Evolutionary conservation across 2,888 invertebrate species (phyloP).

Genomic region (Thereva unica): DNA sequence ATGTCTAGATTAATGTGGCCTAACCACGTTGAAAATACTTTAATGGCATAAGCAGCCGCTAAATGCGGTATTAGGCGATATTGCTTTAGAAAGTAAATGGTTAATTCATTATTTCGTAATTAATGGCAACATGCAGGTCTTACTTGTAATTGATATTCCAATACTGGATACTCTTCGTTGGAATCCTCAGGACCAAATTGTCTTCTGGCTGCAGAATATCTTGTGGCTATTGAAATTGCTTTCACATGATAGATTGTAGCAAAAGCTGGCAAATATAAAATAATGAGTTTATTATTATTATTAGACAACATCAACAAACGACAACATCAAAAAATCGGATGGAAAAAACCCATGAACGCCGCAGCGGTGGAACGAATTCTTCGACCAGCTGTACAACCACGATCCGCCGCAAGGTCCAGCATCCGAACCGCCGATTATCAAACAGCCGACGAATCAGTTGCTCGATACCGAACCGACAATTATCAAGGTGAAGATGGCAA

Average conservation of each 20-base stretch:
- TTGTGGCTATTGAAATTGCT: constrained; percentile 79
- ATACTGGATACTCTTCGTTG: constrained; percentile 74
- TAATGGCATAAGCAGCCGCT: constrained; percentile 68
- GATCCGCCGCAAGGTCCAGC: too few species aligned
- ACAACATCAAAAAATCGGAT: too few species aligned
- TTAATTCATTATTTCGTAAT: background rate
- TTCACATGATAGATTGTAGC: constrained; percentile 68
- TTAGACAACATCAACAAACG: too few species aligned
- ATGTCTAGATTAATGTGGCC: constrained; percentile 59
- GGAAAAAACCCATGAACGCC: too few species aligned
- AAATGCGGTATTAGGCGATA: constrained; percentile 76
- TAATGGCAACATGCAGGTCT: background rate
- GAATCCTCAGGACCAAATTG: constrained; percentile 81
- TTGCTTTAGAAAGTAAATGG: constrained; percentile 63
- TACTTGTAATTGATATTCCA: constrained; percentile 91
- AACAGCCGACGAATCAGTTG: too few species aligned
- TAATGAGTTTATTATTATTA: constrained; percentile 44
- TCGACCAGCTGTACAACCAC: too few species aligned
- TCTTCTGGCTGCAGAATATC: constrained; percentile 83
- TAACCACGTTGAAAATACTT: constrained; percentile 66
- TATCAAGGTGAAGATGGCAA: too few species aligned
- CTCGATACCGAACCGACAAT: too few species aligned
- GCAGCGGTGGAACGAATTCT: too few species aligned
- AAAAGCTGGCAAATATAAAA: constrained; percentile 51
- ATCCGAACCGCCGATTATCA: too few species aligned